A percentile compares a stretch with the other conserved stretches of the same genome.
phyloP scores from a whole-genome alignment of 1,140 invertebrate species.

The Zaprionus lachaisei region DNA sequence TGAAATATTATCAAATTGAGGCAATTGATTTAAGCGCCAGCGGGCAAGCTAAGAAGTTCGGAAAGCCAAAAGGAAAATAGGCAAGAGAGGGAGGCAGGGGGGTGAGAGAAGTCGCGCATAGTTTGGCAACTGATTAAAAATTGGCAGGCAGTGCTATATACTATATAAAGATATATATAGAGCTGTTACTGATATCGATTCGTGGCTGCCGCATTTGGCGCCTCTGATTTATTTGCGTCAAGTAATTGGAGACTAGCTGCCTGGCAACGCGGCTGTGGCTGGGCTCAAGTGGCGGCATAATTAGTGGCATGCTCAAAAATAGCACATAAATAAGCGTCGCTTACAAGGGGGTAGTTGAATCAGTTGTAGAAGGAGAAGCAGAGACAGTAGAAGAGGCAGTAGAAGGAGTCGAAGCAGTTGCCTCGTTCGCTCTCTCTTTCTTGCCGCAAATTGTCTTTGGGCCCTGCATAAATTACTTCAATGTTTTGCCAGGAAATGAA shows the following conservation, averaged over 20 bases:
- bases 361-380: background rate
- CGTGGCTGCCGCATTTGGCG: constrained; percentile 35
- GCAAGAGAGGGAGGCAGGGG: background rate
- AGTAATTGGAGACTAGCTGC: constrained; percentile 65
- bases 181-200: constrained; percentile 26
- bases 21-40: constrained; percentile 79
- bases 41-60: constrained; percentile 27
- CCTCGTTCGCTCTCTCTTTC: no score
- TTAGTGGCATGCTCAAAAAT: constrained; percentile 78
- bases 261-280: constrained; percentile 21
- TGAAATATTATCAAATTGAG: constrained; percentile 82
- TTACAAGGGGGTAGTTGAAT: constrained; percentile 21
- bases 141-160: background rate
- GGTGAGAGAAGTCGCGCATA: background rate
- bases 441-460: constrained; percentile 64
- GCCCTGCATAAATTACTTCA: constrained; percentile 76
- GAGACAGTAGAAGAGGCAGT: background rate
- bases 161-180: background rate
- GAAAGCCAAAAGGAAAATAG: background rate
- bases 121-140: constrained; percentile 4
- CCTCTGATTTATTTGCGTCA: constrained; percentile 71
- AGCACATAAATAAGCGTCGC: constrained; percentile 78
- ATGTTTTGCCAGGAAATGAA: constrained; percentile 57
- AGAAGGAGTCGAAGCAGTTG: no score
- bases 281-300: constrained; percentile 71